These are phyloP conservation scores for Amazona vittata DNA, from an alignment of 2,113 vertebrate genomes.

Conservation along the genomic window DNA sequence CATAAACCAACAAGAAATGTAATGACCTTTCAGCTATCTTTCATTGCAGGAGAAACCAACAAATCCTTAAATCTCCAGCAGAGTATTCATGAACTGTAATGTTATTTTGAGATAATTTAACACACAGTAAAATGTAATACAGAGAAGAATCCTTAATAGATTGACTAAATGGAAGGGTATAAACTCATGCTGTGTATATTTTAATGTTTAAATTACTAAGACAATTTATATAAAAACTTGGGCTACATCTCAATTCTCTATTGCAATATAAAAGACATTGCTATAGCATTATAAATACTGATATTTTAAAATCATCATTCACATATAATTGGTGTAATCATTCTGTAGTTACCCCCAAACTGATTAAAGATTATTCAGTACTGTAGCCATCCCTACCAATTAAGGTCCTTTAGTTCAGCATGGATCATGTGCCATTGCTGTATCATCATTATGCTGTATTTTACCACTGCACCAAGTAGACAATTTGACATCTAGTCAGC, in stretches of 20 bases:
- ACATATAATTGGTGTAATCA: neutral
- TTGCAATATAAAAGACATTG: neutral
- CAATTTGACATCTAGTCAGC: neutral
- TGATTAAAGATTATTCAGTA: neutral
- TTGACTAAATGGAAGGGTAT: neutral
- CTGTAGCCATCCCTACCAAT: neutral
- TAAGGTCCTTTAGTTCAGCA: neutral
- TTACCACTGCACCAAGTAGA: neutral
- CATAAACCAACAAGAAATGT: slow-evolving; percentile 61
- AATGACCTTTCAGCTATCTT: slow-evolving; percentile 57
- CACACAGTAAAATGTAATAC: slow-evolving; percentile 4
- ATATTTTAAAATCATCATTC: neutral
- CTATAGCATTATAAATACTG: neutral
- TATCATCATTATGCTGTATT: neutral
- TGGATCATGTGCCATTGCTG: neutral
- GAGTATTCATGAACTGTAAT: slow-evolving; percentile 47
- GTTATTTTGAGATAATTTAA: slow-evolving; percentile 50
- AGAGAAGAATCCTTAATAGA: neutral
- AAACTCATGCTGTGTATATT: neutral
- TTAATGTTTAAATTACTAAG: neutral
- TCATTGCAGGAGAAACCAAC: slow-evolving; percentile 51
- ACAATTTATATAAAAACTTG: neutral
- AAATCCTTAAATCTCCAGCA: slow-evolving; percentile 29
- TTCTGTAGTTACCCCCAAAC: neutral
- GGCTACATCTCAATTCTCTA: neutral